A percentile compares a stretch with the other conserved stretches of the same genome.
phyloP scores from a whole-genome alignment of 2,888 invertebrate genomes.

The Dione vanillae region DNA sequence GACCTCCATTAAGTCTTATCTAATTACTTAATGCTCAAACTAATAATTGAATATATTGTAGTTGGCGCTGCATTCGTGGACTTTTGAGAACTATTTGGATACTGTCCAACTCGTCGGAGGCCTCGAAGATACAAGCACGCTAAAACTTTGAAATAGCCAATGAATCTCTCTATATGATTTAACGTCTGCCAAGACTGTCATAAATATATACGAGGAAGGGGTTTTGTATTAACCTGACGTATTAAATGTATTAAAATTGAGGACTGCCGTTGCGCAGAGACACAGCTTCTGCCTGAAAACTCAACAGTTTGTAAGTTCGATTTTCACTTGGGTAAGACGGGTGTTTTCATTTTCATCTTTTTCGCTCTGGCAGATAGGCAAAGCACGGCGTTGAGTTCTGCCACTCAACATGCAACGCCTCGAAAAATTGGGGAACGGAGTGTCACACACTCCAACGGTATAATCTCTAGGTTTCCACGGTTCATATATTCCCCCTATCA shows the following conservation, averaged over 20 bases:
- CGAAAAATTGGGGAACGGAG: too few relatives aligned
- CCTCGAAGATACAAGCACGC: constrained; percentile 39
- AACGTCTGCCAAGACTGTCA: constrained; percentile 28
- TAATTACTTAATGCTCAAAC: not conserved
- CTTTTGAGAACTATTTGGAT: constrained; percentile 36
- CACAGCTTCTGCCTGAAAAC: too few relatives aligned
- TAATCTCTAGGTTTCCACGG: too few relatives aligned
- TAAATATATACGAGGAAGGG: constrained; percentile 21
- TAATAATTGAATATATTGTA: constrained; percentile 20
- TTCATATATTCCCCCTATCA: too few relatives aligned
- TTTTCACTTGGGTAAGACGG: too few relatives aligned
- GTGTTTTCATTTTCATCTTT: too few relatives aligned
- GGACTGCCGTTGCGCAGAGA: too few relatives aligned
- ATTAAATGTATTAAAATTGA: not conserved
- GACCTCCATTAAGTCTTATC: not conserved
- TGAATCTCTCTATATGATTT: constrained; percentile 38
- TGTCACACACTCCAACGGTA: too few relatives aligned
- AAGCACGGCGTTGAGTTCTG: too few relatives aligned
- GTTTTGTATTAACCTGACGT: constrained; percentile 3
- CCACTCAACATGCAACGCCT: too few relatives aligned
- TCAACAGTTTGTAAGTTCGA: too few relatives aligned
- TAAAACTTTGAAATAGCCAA: constrained; percentile 37
- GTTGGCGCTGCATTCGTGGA: constrained; percentile 26
- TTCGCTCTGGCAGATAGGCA: too few relatives aligned
- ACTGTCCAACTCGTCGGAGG: constrained; percentile 31